Conservation (phyloP, 2,888 invertebrate species). For the Lepidonotus clava region DNA sequence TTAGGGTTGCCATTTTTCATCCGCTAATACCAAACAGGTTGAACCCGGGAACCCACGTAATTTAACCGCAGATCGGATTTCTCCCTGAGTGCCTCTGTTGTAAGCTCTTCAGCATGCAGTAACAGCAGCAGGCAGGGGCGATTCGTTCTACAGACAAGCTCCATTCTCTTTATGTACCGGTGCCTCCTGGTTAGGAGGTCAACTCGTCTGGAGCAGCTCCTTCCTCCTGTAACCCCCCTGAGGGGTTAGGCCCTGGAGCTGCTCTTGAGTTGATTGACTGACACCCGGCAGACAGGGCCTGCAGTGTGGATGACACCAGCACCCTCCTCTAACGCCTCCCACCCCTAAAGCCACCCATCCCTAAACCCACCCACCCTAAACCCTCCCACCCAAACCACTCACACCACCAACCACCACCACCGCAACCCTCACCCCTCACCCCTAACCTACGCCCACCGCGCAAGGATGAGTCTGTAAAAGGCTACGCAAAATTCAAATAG, state of each 20-base stretch:
- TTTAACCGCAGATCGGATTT: no score
- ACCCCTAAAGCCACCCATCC: neutral
- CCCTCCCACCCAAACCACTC: neutral
- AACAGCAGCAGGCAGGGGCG: neutral
- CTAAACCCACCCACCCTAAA: no score
- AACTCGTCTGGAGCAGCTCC: neutral
- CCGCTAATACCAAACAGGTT: no score
- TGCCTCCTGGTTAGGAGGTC: neutral
- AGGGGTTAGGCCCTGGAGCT: neutral
- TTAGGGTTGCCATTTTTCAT: no score
- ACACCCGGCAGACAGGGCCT: constrained; percentile 3
- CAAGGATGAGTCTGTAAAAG: no score
- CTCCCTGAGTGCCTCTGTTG: no score
- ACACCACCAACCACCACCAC: neutral
- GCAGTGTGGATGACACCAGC: neutral
- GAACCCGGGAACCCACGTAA: no score
- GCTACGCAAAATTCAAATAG: no score
- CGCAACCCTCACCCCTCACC: neutral
- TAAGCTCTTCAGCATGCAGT: no score
- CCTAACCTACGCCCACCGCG: no score
- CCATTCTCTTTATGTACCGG: constrained; percentile 12
- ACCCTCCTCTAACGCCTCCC: neutral
- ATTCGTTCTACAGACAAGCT: neutral
- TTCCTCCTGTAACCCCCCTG: no score
- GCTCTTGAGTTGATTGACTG: constrained; percentile 15